phyloP scores from a whole-genome alignment of 2,888 invertebrate genomes.

The Conistra vaccinii region DNA sequence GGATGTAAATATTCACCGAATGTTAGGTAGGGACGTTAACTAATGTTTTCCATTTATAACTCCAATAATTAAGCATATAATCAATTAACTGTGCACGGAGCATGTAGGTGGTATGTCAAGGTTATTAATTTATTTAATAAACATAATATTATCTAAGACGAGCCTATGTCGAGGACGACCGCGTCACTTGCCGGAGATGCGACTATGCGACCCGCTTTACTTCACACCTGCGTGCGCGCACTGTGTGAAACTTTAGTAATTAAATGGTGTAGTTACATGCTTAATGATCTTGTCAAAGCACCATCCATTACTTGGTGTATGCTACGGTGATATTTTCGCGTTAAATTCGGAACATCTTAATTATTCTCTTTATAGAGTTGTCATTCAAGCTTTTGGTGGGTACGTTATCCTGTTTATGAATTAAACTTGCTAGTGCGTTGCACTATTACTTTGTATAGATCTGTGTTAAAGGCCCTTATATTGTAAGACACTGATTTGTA shows the following conservation, averaged over 20 bases:
- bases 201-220: slow-evolving; percentile 62
- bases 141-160: slow-evolving; percentile 62
- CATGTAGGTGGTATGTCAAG: slow-evolving; percentile 62
- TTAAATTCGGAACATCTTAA: slow-evolving; percentile 40
- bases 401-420: slow-evolving; percentile 30
- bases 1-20: slow-evolving; percentile 41
- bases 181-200: slow-evolving; percentile 61
- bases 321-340: slow-evolving; percentile 23
- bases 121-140: slow-evolving; percentile 65
- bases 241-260: slow-evolving; percentile 43
- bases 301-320: slow-evolving; percentile 29
- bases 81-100: slow-evolving; percentile 53
- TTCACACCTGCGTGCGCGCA: slow-evolving; percentile 42
- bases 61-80: slow-evolving; percentile 56
- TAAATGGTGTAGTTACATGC: slow-evolving; percentile 36
- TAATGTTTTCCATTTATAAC: slow-evolving; percentile 52
- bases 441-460: slow-evolving; percentile 9
- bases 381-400: slow-evolving; percentile 20
- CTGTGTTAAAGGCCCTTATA: neutral
- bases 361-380: slow-evolving; percentile 39
- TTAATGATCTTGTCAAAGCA: slow-evolving; percentile 51
- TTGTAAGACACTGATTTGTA: neutral
- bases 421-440: slow-evolving; percentile 5
- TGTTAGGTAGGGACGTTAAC: slow-evolving; percentile 42
- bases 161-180: slow-evolving; percentile 63